Evolutionary conservation across 2,888 invertebrate species (phyloP).

Genomic region (Cataglyphis altisquamis): DNA sequence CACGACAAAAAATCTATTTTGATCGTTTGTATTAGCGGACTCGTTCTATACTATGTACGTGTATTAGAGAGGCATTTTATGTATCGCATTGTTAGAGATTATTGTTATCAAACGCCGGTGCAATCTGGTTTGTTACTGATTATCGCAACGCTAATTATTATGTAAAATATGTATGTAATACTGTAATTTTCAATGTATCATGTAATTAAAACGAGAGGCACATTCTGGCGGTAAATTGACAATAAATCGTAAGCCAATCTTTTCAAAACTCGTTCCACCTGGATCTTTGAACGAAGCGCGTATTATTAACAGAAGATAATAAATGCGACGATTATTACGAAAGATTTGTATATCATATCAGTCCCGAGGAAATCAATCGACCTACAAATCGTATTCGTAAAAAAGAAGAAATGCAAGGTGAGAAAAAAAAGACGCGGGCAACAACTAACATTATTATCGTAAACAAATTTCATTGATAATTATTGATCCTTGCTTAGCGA

Average conservation of each 20-base stretch:
- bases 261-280: conserved; percentile 77
- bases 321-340: conserved; percentile 17
- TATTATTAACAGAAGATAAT: not conserved
- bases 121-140: conserved; percentile 85
- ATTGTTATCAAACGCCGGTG: conserved; percentile 82
- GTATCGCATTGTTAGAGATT: conserved; percentile 69
- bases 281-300: conserved; percentile 4
- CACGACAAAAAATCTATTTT: conserved; percentile 67
- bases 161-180: conserved; percentile 86
- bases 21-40: conserved; percentile 67
- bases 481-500: conserved; percentile 5
- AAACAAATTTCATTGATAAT: conserved; percentile 6
- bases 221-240: conserved; percentile 82
- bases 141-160: conserved; percentile 81
- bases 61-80: conserved; percentile 39
- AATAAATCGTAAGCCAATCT: conserved; percentile 85
- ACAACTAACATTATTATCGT: conserved; percentile 12
- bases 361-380: not conserved
- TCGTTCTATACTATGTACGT: conserved; percentile 61
- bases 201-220: conserved; percentile 82
- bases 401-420: not conserved
- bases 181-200: conserved; percentile 85
- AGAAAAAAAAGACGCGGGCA: not conserved
- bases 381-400: not conserved
- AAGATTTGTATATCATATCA: not conserved